Conservation (phyloP, 1,140 invertebrate genomes). For the Bombus pascuorum region DNA sequence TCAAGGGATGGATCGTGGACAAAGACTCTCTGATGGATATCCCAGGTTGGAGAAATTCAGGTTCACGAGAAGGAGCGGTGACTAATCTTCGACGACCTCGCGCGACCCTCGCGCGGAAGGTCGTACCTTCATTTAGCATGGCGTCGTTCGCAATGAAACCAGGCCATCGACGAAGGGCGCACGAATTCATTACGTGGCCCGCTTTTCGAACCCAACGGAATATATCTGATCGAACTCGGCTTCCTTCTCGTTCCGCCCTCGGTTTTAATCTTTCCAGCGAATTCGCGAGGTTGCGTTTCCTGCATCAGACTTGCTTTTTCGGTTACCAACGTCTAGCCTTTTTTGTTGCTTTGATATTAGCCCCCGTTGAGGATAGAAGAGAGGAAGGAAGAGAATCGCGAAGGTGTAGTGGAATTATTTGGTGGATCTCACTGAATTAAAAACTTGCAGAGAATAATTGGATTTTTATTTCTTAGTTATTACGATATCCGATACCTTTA, state of each 20-base stretch:
- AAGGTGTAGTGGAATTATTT: no score
- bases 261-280: slow-evolving; percentile 42
- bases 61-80: slow-evolving; percentile 47
- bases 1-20: not conserved
- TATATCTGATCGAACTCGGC: slow-evolving; percentile 61
- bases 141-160: slow-evolving; percentile 63
- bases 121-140: slow-evolving; percentile 66
- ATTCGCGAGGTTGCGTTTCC: slow-evolving; percentile 8
- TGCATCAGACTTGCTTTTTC: not conserved
- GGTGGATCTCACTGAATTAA: no score
- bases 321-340: no score
- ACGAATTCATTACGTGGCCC: slow-evolving; percentile 68
- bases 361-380: no score
- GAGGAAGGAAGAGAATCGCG: no score
- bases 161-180: slow-evolving; percentile 67
- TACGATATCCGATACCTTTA: no score
- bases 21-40: slow-evolving; percentile 17
- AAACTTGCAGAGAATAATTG: no score
- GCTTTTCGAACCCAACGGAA: slow-evolving; percentile 58
- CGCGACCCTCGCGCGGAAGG: slow-evolving; percentile 56
- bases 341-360: no score
- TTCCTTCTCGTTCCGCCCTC: slow-evolving; percentile 26
- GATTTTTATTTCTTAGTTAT: no score
- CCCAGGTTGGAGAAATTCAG: slow-evolving; percentile 27
- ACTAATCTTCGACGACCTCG: slow-evolving; percentile 55